A percentile compares a stretch with the other conserved stretches of the same genome.
Conservation (phyloP, 2,888 invertebrate genomes). For the Choreutis nemorana region DNA sequence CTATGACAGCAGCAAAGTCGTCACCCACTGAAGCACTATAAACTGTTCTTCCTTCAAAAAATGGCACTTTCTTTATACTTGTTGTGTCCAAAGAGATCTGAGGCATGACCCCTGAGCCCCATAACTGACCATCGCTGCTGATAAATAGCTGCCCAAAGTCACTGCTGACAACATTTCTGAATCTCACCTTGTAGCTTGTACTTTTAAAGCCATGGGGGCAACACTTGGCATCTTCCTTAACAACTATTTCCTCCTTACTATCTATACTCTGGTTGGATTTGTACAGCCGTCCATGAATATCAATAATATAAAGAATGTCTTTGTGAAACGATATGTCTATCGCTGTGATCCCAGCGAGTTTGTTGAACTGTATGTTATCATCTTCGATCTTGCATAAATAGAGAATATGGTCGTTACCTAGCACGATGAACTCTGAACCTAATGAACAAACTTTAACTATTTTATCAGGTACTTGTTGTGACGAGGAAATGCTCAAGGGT, state of each 20-base stretch:
- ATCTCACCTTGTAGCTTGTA: slow-evolving; percentile 68
- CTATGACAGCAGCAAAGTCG: slow-evolving; percentile 78
- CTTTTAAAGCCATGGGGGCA: slow-evolving; percentile 73
- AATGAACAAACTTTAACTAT: slow-evolving; percentile 51
- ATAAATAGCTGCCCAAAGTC: slow-evolving; percentile 71
- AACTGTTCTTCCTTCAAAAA: slow-evolving; percentile 74
- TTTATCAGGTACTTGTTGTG: slow-evolving; percentile 52
- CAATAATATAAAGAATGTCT: slow-evolving; percentile 68
- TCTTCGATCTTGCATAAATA: slow-evolving; percentile 46
- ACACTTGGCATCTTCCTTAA: slow-evolving; percentile 70
- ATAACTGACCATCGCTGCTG: slow-evolving; percentile 72
- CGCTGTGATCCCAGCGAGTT: slow-evolving; percentile 59
- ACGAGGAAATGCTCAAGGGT: slow-evolving; percentile 30
- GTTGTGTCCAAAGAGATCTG: slow-evolving; percentile 69
- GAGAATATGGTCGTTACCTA: slow-evolving; percentile 54
- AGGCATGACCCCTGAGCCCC: slow-evolving; percentile 74
- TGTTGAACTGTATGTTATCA: slow-evolving; percentile 45
- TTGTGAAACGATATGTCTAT: slow-evolving; percentile 71
- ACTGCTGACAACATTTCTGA: slow-evolving; percentile 69
- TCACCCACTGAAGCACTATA: slow-evolving; percentile 77
- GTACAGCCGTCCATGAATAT: slow-evolving; percentile 68
- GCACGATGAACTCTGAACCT: slow-evolving; percentile 40
- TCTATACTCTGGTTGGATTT: slow-evolving; percentile 64
- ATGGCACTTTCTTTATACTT: slow-evolving; percentile 70
- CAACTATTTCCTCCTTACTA: slow-evolving; percentile 66